Percentiles rank a stretch among this genome's conserved stretches.
These are phyloP conservation scores for Palythoa grandiflora DNA, from an alignment of 92 coral and sea anemone species.

Conservation along the genomic window DNA sequence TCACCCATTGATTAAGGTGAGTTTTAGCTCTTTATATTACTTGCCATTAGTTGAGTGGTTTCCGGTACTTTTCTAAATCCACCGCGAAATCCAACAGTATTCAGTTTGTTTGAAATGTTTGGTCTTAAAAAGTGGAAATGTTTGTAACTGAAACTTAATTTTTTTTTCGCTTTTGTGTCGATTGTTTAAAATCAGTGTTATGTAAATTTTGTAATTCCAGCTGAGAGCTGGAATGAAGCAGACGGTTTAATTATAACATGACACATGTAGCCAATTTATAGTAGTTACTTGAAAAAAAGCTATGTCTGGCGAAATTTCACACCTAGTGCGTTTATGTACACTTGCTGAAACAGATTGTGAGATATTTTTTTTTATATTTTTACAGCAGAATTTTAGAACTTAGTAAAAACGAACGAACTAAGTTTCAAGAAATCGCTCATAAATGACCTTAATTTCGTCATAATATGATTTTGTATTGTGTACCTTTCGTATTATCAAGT, in stretches of 20 bases:
- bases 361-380: background rate
- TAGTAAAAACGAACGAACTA: no score
- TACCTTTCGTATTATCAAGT: no score
- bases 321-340: background rate
- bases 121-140: background rate
- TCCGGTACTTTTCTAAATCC: slow-evolving; percentile 37
- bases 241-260: background rate
- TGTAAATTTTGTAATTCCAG: slow-evolving; percentile 21
- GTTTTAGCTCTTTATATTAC: background rate
- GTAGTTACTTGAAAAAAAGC: background rate
- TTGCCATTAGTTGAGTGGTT: slow-evolving; percentile 36
- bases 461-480: no score
- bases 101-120: background rate
- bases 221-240: slow-evolving; percentile 21
- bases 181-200: slow-evolving; percentile 13
- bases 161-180: slow-evolving; percentile 22
- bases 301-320: background rate
- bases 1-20: slow-evolving; percentile 90
- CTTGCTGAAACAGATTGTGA: slow-evolving; percentile 7
- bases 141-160: background rate
- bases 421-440: no score
- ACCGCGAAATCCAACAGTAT: slow-evolving; percentile 17
- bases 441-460: no score
- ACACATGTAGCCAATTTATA: background rate
- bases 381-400: background rate